Evolutionary conservation across 37 sponge, comb jelly and placozoan species (phyloP), one percentile per base, ranked within the genome.

Genomic region (Ephydatia muelleri): DNA sequence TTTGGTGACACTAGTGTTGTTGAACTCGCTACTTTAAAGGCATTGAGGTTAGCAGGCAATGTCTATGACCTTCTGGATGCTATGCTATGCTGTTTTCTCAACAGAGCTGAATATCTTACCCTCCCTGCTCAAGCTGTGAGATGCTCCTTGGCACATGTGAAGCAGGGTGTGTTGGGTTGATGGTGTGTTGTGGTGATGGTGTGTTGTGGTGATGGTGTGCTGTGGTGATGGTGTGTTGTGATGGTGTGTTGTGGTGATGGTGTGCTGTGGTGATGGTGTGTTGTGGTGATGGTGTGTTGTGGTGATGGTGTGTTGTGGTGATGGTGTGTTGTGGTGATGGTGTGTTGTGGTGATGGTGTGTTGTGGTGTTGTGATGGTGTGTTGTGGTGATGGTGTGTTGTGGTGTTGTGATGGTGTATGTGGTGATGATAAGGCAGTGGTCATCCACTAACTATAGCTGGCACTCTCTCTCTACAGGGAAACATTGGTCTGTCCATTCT

Each of bases 1-100:
- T 88, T 76, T 77, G 88, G 88, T 5, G 88, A 88, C 73, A 35
- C 8, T 72, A 83, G 70, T 0, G n/a, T 38, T 33, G 77, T 77
- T 70, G 32, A 25, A 22, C 37, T 75, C 3, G n/a, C 26, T 4
- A 28, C 29, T 0, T 64, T 88, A 26, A 88, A 64, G 83, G 66
- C 38, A 12, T 70, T 88, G 79, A 72, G 73, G 87, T 87, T 37
- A 64, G 75, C 2, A 5, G 36, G 49, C 5, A 23, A 49, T 47
- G 78, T 23, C 12, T 47, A 49, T 48, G 49, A 43, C 57, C 32
- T 28, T 49, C 2, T 1, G 6, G 31, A 19, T 49, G 30, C 66
- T 57, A 27, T 26, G 3, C 64, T 28, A 13, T 16, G n/a, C 6
- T 5, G 21, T 29, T 57, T 83, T 13, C 35, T 39, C 49, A 78